These are phyloP conservation scores for Coremacera marginata DNA, from an alignment of 2,888 invertebrate genomes.

Conservation along the genomic window DNA sequence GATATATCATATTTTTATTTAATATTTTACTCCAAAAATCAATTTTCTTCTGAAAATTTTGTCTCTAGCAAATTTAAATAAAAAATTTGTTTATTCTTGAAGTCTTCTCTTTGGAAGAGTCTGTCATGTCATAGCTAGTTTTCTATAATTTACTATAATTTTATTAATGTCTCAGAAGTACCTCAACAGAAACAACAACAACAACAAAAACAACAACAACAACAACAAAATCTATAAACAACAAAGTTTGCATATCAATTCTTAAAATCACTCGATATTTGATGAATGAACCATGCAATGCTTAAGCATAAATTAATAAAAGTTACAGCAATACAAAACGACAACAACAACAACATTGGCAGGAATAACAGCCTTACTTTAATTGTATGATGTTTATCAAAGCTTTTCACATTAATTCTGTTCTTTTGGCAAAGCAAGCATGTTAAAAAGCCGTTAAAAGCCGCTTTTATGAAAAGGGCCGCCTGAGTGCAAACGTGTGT, in stretches of 20 bases:
- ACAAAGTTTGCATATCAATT: background rate
- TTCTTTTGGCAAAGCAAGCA: background rate
- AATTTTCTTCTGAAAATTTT: too few species aligned
- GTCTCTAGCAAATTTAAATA: too few species aligned
- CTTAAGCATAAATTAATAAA: constrained; percentile 3
- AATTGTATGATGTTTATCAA: constrained; percentile 27
- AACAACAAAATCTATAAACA: background rate
- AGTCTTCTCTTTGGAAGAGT: too few species aligned
- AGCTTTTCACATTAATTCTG: constrained; percentile 18
- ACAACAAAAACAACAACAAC: too few species aligned
- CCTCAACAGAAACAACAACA: too few species aligned
- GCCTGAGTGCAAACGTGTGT: background rate
- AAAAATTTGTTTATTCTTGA: too few species aligned
- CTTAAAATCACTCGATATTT: constrained; percentile 6
- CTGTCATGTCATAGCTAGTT: too few species aligned
- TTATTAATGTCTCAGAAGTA: too few species aligned
- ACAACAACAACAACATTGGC: background rate
- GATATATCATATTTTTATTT: too few species aligned
- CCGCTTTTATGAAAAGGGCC: constrained; percentile 4
- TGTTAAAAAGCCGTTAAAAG: constrained; percentile 1
- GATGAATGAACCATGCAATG: background rate
- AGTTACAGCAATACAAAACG: background rate
- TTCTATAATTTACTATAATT: too few species aligned
- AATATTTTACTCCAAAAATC: too few species aligned
- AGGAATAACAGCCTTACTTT: constrained; percentile 11